Conservation (phyloP, 2,888 invertebrate species). For the Agrochola litura region DNA sequence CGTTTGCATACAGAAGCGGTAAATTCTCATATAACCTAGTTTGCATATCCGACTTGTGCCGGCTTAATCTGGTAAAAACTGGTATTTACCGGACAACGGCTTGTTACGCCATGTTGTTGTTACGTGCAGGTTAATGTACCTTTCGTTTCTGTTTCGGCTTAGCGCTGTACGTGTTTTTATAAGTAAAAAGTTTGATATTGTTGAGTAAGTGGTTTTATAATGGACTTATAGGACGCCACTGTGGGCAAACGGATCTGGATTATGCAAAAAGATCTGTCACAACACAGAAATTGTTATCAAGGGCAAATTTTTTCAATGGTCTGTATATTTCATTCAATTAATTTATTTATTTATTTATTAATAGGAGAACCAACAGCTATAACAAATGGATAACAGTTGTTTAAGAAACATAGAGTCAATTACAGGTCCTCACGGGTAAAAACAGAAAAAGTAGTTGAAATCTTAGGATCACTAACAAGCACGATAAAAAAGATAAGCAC, state of each 20-base stretch:
- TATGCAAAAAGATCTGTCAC: background rate
- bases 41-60: constrained; percentile 78
- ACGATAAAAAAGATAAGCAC: no score
- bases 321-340: no score
- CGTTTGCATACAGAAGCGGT: constrained; percentile 74
- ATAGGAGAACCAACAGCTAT: no score
- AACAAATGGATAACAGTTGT: no score
- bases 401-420: no score
- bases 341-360: background rate
- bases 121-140: constrained; percentile 67
- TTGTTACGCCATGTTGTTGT: constrained; percentile 72
- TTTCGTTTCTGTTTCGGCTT: constrained; percentile 66
- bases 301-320: no score
- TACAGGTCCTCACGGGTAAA: no score
- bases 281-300: background rate
- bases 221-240: background rate
- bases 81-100: constrained; percentile 80
- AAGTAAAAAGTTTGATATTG: constrained; percentile 45
- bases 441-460: no score
- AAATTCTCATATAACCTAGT: constrained; percentile 81
- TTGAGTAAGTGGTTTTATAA: constrained; percentile 30
- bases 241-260: background rate
- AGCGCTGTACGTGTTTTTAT: constrained; percentile 46
- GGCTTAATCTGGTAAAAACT: constrained; percentile 83
- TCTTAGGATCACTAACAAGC: no score